Base-by-base conservation (phyloP, 2,888 invertebrate species). In the Emmelina monodactyla region DNA sequence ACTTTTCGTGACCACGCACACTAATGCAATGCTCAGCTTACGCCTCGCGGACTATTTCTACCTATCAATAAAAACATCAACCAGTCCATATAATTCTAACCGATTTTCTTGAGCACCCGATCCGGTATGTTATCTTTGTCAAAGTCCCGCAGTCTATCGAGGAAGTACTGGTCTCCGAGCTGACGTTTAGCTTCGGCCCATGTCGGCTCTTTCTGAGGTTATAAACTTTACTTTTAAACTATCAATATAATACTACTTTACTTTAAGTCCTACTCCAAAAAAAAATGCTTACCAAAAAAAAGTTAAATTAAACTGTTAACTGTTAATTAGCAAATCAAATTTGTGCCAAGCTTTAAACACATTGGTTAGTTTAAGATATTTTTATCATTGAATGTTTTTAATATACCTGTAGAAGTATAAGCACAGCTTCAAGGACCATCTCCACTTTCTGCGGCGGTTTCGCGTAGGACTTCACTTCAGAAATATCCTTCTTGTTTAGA, bases 161-260 rank as follows among this genome's bases (percentile, higher is more conserved):
- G 61, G 62, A 92, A 93, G 55, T 88, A 88, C 38, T 88, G 85
- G 55, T 91, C 90, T 42, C 92, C 92, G 12, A 95, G 83, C 50
- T 93, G 89, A 16, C 89, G 84, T 58, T 95, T 95, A 0, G 94
- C 89, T 68, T 92, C 92, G 0, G 86, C 84, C 94, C 95, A 96
- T 0, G 88, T 88, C 1, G 94, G 91, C 43, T 92, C 91, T 39
- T 85, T 82, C 71, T 87, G 41, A 14, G 15, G 25, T 29, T 22
- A 29, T 7, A 19, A 7, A 11, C n/a, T 11, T 1, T 25, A 5
- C 10, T 12, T 13, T 22, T 29, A 7, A 32, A 7, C 11, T 15
- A 13, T 30, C 6, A 30, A 30, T 6, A 30, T 10, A 3, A 12
- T 7, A 7, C 14, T 14, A 12, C 3, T 13, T 30, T 30, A 4